phyloP scores from a whole-genome alignment of 2,888 invertebrate species.

The Cacoxenus indagator region DNA sequence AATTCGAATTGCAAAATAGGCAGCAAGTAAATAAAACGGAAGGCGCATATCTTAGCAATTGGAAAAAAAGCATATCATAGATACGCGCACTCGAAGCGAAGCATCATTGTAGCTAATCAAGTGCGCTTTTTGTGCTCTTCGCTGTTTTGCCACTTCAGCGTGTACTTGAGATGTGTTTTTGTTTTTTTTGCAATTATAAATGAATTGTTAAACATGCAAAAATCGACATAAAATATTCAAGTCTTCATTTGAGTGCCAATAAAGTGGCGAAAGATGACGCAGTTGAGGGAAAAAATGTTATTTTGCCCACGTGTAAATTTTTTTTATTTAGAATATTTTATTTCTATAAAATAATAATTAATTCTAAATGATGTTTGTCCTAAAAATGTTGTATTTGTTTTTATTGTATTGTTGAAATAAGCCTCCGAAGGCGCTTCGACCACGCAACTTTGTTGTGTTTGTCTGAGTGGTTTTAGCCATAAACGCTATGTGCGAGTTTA shows the following conservation, averaged over 20 bases:
- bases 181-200: background rate
- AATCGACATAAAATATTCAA: no score
- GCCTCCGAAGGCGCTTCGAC: conserved; percentile 35
- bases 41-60: background rate
- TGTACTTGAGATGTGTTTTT: background rate
- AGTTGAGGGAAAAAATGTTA: no score
- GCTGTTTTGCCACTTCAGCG: background rate
- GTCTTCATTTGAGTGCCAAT: no score
- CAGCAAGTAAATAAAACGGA: background rate
- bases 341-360: no score
- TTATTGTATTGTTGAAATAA: background rate
- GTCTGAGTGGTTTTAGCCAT: conserved; percentile 55
- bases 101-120: background rate
- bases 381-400: background rate
- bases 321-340: no score
- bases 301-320: no score
- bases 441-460: conserved; percentile 12
- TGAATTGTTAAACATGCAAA: background rate
- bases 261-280: no score
- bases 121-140: background rate
- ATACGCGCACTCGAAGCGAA: background rate
- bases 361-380: no score
- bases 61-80: background rate
- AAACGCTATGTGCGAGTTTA: conserved; percentile 34
- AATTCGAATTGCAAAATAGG: conserved; percentile 34